phyloP scores from a whole-genome alignment of 2,797 vertebrate species.

The Cossypha dichroa region DNA sequence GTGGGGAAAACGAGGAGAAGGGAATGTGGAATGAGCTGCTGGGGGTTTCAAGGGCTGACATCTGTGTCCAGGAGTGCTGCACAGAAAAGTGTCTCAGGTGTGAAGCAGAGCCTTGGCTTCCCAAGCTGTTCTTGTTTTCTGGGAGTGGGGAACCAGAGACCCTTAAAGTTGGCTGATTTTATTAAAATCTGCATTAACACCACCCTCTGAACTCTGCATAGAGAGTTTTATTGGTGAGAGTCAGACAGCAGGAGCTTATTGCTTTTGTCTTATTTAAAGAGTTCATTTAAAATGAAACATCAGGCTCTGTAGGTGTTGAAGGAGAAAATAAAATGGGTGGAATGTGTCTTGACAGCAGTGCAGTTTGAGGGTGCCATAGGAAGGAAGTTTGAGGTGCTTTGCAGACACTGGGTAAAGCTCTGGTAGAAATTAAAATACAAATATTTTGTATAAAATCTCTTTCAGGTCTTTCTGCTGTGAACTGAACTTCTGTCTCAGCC shows the following conservation, averaged over 20 bases:
- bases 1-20: fast-evolving
- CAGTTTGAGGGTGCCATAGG: not conserved
- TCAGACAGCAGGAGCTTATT: not conserved
- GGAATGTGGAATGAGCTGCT: fast-evolving
- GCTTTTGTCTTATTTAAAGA: not conserved
- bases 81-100: fast-evolving
- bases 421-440: not conserved
- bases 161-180: not conserved
- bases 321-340: not conserved
- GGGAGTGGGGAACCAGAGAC: not conserved
- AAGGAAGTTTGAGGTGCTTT: not conserved
- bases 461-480: not conserved
- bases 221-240: not conserved
- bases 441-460: not conserved
- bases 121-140: not conserved
- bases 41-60: not conserved
- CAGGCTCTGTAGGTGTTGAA: not conserved
- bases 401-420: not conserved
- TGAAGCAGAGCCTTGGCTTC: not conserved
- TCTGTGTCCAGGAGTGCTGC: not conserved
- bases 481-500: not conserved
- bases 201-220: not conserved
- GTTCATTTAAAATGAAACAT: not conserved
- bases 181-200: not conserved
- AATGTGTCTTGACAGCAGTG: not conserved